Conservation (phyloP, 2,797 vertebrate species). For the Scolopax bukidnonensis region DNA sequence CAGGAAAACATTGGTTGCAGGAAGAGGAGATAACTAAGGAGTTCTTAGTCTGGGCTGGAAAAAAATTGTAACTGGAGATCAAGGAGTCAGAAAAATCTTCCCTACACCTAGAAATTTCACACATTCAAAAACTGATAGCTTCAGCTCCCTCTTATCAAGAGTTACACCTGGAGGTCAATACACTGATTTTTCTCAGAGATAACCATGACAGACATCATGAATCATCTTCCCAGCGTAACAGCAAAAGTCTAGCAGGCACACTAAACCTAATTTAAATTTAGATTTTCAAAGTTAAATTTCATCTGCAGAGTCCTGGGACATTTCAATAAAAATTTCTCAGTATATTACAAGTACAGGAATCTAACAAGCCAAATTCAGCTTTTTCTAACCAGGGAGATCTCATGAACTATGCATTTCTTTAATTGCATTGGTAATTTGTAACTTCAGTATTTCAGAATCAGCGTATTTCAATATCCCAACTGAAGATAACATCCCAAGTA, state of each 20-base stretch:
- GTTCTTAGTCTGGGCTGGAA: not conserved
- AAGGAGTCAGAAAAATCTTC: not conserved
- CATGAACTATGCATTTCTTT: slow-evolving; percentile 36
- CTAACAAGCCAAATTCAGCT: not conserved
- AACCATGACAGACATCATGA: not conserved
- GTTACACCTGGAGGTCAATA: not conserved
- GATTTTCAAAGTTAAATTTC: not conserved
- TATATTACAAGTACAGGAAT: not conserved
- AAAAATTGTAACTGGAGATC: not conserved
- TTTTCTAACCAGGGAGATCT: not conserved
- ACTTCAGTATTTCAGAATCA: not conserved
- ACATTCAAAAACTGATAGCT: not conserved
- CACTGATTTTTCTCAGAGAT: not conserved
- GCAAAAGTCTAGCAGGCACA: not conserved
- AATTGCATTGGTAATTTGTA: slow-evolving; percentile 68
- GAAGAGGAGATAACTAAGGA: not conserved
- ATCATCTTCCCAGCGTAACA: not conserved
- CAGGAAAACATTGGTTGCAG: not conserved
- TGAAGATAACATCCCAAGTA: not conserved
- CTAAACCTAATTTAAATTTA: not conserved
- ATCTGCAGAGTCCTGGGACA: not conserved
- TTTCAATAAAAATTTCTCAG: not conserved
- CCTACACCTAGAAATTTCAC: not conserved
- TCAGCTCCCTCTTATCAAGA: not conserved
- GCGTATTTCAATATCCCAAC: not conserved